These are phyloP conservation scores for Pasiphila rectangulata DNA, from an alignment of 2,888 invertebrate genomes.

Conservation along the genomic window DNA sequence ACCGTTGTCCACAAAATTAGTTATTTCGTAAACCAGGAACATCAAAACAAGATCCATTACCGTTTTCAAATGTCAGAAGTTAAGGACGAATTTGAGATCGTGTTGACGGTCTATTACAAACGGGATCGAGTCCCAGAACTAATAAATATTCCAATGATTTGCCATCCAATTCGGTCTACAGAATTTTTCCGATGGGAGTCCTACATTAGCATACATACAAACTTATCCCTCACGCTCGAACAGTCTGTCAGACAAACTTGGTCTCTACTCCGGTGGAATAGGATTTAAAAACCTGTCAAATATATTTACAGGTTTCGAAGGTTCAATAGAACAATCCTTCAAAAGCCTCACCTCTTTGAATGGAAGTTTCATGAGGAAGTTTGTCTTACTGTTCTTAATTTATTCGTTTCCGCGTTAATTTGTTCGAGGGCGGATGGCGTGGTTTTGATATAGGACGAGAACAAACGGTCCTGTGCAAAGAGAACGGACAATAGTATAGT, in stretches of 20 bases:
- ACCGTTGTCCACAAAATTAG: background rate
- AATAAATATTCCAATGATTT: conserved; percentile 76
- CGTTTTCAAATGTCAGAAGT: conserved; percentile 26
- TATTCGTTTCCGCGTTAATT: conserved; percentile 72
- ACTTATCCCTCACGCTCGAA: conserved; percentile 36
- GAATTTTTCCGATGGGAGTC: conserved; percentile 72
- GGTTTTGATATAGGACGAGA: conserved; percentile 67
- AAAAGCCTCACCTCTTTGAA: conserved; percentile 64
- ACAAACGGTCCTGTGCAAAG: conserved; percentile 51
- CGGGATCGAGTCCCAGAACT: conserved; percentile 58
- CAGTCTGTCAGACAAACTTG: conserved; percentile 22
- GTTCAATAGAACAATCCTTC: conserved; percentile 58
- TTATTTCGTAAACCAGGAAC: conserved; percentile 5
- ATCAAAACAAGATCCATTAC: conserved; percentile 18
- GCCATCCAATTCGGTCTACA: conserved; percentile 65
- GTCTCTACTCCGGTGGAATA: conserved; percentile 32
- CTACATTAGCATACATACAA: conserved; percentile 65
- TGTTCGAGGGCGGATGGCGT: conserved; percentile 46
- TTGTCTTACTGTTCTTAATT: conserved; percentile 66
- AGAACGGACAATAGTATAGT: conserved; percentile 49
- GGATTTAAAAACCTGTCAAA: conserved; percentile 29
- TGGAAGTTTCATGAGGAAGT: conserved; percentile 61
- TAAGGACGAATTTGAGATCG: conserved; percentile 30
- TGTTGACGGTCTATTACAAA: conserved; percentile 49
- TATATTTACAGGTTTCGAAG: conserved; percentile 29